Percentiles rank a stretch among this genome's conserved stretches.
These are phyloP conservation scores for Atractosteus spatula DNA, from an alignment of 2,113 vertebrate species.

Conservation along the genomic window DNA sequence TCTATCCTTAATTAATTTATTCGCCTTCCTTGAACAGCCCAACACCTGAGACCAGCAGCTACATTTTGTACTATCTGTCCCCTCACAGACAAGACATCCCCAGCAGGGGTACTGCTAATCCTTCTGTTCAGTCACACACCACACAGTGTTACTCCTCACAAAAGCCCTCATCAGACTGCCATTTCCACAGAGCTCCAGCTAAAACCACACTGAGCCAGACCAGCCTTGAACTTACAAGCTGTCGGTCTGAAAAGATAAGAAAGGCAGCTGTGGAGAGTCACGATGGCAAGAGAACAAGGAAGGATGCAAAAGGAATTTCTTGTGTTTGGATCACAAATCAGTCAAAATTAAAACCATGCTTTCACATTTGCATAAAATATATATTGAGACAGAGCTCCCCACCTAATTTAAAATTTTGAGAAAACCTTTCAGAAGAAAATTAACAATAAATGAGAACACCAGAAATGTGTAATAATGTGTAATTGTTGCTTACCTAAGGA, in stretches of 20 bases:
- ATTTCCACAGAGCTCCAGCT: constrained; percentile 14
- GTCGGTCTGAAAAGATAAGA: constrained; percentile 36
- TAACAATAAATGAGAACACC: not conserved
- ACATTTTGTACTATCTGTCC: constrained; percentile 34
- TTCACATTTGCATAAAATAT: not conserved
- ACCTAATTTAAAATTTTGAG: not conserved
- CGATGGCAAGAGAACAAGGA: not conserved
- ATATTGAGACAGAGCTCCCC: not conserved
- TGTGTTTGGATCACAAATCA: too few species aligned
- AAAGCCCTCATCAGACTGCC: not conserved
- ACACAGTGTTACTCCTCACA: constrained; percentile 14
- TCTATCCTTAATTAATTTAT: constrained; percentile 37
- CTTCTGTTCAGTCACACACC: constrained; percentile 23
- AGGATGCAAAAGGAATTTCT: constrained; percentile 9
- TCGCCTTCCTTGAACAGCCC: constrained; percentile 28
- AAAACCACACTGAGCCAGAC: constrained; percentile 35
- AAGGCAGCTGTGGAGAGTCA: not conserved
- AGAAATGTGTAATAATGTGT: constrained; percentile 4
- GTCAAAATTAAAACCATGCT: not conserved
- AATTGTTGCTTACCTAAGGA: constrained; percentile 16
- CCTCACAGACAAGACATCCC: constrained; percentile 22
- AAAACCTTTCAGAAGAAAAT: not conserved
- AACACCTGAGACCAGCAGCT: constrained; percentile 49
- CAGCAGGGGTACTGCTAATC: constrained; percentile 35
- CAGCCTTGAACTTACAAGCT: constrained; percentile 35